A percentile compares a stretch with the other conserved stretches of the same genome.
phyloP scores from a whole-genome alignment of 1,140 invertebrate species.

The Bombus terrestris region DNA sequence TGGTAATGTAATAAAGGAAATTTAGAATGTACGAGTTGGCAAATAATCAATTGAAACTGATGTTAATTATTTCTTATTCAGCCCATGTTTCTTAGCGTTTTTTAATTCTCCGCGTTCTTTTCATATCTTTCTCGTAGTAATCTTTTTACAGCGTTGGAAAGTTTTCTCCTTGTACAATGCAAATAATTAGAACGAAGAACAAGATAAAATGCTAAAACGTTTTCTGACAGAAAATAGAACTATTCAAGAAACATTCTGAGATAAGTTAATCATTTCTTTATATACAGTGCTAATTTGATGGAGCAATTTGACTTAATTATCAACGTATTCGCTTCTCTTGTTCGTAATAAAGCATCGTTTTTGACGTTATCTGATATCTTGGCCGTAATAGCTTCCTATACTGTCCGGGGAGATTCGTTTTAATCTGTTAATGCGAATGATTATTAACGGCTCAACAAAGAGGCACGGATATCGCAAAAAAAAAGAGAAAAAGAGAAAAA shows the following conservation, averaged over 20 bases:
- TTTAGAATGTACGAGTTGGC: no score
- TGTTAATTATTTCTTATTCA: background rate
- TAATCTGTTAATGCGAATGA: background rate
- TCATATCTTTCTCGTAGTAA: no score
- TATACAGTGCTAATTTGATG: background rate
- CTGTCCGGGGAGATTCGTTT: background rate
- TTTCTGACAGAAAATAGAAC: background rate
- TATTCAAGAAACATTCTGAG: background rate
- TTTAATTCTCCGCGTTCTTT: background rate
- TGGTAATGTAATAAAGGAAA: background rate
- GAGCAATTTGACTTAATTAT: background rate
- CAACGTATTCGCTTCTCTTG: background rate
- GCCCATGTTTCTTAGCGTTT: background rate
- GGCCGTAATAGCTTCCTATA: background rate
- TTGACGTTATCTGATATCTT: background rate
- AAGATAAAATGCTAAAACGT: background rate
- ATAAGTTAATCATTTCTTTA: background rate
- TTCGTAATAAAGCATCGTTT: background rate
- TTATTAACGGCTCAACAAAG: background rate
- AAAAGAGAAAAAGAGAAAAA: background rate
- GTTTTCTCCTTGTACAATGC: no score
- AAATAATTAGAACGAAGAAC: background rate
- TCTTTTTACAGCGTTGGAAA: no score
- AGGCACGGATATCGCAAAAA: background rate
- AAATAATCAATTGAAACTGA: background rate